Percentiles rank a stretch among this genome's conserved stretches.
Conservation (phyloP, 2,888 invertebrate genomes). For the Lobophora halterata region DNA sequence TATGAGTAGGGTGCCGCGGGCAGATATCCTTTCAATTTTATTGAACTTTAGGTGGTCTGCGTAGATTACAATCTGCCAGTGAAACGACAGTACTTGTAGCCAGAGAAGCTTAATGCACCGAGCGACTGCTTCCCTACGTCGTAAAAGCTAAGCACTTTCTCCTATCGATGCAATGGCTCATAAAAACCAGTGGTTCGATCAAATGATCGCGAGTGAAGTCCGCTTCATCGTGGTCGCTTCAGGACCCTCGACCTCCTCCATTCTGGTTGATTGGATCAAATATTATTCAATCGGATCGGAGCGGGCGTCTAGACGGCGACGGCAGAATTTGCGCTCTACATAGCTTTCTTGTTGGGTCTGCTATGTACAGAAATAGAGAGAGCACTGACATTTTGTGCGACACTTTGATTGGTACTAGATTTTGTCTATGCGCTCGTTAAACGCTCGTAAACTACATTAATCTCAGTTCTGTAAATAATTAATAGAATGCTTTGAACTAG, state of each 20-base stretch:
- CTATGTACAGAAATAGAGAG: constrained; percentile 69
- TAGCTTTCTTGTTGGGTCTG: constrained; percentile 75
- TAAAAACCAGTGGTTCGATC: constrained; percentile 47
- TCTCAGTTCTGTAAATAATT: constrained; percentile 19
- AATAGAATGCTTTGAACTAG: constrained; percentile 21
- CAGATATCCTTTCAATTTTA: constrained; percentile 6
- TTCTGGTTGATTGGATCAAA: constrained; percentile 77
- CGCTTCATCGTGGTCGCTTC: constrained; percentile 44
- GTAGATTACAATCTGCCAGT: neutral
- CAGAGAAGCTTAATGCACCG: constrained; percentile 6
- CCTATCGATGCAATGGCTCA: constrained; percentile 34
- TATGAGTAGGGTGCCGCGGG: constrained; percentile 13
- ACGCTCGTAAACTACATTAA: constrained; percentile 44
- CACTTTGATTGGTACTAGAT: constrained; percentile 63
- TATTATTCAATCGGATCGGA: constrained; percentile 73
- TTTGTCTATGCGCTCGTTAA: constrained; percentile 56
- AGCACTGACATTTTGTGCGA: constrained; percentile 72
- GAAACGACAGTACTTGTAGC: neutral
- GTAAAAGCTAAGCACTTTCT: constrained; percentile 37
- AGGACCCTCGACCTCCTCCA: constrained; percentile 69
- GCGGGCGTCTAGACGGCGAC: constrained; percentile 76
- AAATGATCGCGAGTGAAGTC: constrained; percentile 56
- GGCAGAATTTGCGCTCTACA: constrained; percentile 72
- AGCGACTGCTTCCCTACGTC: constrained; percentile 17
- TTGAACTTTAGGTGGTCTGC: constrained; percentile 9